These are phyloP conservation scores for Oryzias curvinotus DNA, from an alignment of 2,113 vertebrate genomes.

Conservation along the genomic window DNA sequence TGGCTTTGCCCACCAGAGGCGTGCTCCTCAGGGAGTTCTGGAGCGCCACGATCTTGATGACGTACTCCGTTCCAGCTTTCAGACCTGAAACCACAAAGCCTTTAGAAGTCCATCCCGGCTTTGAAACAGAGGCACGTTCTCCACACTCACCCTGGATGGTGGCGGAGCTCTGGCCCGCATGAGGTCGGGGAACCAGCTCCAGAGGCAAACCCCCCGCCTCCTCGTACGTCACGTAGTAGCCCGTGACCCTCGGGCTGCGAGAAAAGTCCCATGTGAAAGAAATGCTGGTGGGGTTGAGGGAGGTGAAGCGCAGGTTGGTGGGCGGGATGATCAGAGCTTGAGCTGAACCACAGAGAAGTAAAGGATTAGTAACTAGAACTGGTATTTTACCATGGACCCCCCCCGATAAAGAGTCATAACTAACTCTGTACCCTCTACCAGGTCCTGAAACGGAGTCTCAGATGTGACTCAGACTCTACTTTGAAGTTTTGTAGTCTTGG, in stretches of 20 bases:
- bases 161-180: slow-evolving; percentile 80
- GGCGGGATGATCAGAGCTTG: slow-evolving; percentile 87
- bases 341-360: slow-evolving; percentile 49
- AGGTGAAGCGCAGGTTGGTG: slow-evolving; percentile 89
- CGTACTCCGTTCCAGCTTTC: slow-evolving; percentile 89
- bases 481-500: too few relatives aligned
- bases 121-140: fast-evolving
- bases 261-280: slow-evolving; percentile 89
- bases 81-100: slow-evolving; percentile 73
- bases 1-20: slow-evolving; percentile 86
- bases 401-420: too few relatives aligned
- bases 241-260: slow-evolving; percentile 83
- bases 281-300: slow-evolving; percentile 86
- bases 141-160: slow-evolving; percentile 82
- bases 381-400: too few relatives aligned
- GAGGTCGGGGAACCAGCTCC: slow-evolving; percentile 85
- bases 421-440: too few relatives aligned
- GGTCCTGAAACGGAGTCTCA: too few relatives aligned
- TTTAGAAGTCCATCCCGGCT: too few relatives aligned
- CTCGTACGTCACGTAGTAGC: slow-evolving; percentile 91
- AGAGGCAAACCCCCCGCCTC: slow-evolving; percentile 79
- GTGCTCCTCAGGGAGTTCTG: slow-evolving; percentile 90
- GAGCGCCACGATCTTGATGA: slow-evolving; percentile 87
- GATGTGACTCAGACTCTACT: too few relatives aligned
- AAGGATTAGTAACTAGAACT: too few relatives aligned